Percentiles rank a stretch among this genome's conserved stretches.
Evolutionary conservation across 1,140 invertebrate species (phyloP).

Genomic region (Bombus huntii): DNA sequence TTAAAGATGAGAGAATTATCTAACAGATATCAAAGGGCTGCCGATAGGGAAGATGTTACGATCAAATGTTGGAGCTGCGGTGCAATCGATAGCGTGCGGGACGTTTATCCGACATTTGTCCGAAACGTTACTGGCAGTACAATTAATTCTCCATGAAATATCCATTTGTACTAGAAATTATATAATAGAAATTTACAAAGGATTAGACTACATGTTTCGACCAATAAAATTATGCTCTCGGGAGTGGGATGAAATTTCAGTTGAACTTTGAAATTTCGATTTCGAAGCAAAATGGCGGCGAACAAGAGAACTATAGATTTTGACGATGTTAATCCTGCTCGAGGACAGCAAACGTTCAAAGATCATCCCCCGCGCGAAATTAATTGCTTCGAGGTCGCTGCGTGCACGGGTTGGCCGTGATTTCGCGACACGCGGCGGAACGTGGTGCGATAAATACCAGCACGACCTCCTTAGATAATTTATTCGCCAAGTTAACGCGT

Average conservation of each 20-base stretch:
- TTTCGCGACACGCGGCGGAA: conserved; percentile 3
- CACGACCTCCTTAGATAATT: conserved; percentile 37
- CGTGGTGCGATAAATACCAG: conserved; percentile 38
- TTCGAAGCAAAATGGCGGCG: background rate
- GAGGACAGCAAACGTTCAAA: background rate
- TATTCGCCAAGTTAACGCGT: conserved; percentile 46
- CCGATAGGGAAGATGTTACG: background rate
- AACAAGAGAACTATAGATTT: background rate
- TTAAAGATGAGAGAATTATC: conserved; percentile 30
- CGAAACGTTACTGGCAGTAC: background rate
- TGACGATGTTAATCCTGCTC: too few relatives aligned
- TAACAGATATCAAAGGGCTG: conserved; percentile 3
- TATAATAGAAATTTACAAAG: background rate
- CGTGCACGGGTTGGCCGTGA: background rate
- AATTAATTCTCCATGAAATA: background rate
- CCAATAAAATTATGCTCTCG: too few relatives aligned
- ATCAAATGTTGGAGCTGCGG: background rate
- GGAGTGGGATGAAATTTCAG: background rate
- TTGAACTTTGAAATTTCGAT: background rate
- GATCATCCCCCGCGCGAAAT: background rate
- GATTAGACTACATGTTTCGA: too few relatives aligned
- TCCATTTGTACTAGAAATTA: background rate
- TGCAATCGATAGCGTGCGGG: background rate
- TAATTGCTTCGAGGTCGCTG: conserved; percentile 7
- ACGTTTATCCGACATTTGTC: background rate